These are phyloP conservation scores for Nothobranchius kuhntae DNA, from an alignment of 2,113 vertebrate species.

Conservation along the genomic window DNA sequence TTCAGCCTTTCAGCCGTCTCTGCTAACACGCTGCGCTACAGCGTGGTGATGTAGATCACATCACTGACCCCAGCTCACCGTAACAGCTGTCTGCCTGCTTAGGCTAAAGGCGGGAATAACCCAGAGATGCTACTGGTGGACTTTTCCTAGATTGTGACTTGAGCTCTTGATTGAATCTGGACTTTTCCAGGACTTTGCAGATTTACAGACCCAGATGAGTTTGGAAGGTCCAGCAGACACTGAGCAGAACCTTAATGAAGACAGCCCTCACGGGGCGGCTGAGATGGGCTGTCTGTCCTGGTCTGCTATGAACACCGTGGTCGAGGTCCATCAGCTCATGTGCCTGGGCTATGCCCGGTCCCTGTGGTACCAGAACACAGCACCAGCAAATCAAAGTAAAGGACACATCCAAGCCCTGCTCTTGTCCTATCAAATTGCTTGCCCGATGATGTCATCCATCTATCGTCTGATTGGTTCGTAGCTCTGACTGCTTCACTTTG, in stretches of 20 bases:
- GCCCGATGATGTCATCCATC: slow-evolving; percentile 85
- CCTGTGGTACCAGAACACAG: slow-evolving; percentile 86
- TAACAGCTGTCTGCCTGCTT: too few species aligned
- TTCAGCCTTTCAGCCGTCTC: too few species aligned
- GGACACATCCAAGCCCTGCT: slow-evolving; percentile 86
- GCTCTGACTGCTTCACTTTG: background rate
- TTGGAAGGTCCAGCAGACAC: slow-evolving; percentile 83
- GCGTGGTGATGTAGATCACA: too few species aligned
- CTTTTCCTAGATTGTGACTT: too few species aligned
- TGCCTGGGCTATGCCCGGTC: slow-evolving; percentile 85
- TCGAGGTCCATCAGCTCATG: slow-evolving; percentile 86
- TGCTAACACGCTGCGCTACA: too few species aligned
- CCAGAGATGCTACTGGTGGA: too few species aligned
- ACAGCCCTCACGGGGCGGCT: slow-evolving; percentile 23
- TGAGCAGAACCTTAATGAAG: slow-evolving; percentile 56
- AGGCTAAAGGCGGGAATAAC: too few species aligned
- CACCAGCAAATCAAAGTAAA: slow-evolving; percentile 73
- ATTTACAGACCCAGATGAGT: slow-evolving; percentile 82
- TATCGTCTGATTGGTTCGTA: slow-evolving; percentile 89
- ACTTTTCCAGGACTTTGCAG: slow-evolving; percentile 89
- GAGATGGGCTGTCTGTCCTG: slow-evolving; percentile 74
- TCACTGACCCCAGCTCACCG: too few species aligned
- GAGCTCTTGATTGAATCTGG: background rate
- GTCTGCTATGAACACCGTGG: slow-evolving; percentile 82
- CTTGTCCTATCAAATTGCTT: slow-evolving; percentile 92